Evolutionary conservation across 2,113 vertebrate genomes (phyloP), one percentile per base, ranked within the genome.

Genomic region (Eira barbara): DNA sequence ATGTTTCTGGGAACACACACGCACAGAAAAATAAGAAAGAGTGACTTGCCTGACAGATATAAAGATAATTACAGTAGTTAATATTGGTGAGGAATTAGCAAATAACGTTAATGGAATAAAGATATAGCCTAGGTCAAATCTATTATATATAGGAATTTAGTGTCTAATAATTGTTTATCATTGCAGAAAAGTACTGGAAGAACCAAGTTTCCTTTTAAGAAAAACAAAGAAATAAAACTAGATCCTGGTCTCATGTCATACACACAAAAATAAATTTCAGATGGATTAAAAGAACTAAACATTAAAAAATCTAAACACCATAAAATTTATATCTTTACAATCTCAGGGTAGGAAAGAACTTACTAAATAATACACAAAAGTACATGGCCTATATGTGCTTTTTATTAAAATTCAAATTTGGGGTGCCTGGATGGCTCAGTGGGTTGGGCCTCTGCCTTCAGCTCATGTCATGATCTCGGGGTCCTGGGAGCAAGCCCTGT

Each of bases 321-420:
- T 71, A 39, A 52, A 97, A 71, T 49, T 20, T 74, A 69, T 10
- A 23, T 61, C n/a, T 87, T 88, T 87, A 94, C 20, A 91, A 89
- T 61, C 20, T 87, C 59, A 47, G 7, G 31, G 8, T 42, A 92
- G 52, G 10, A 92, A 69, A 79, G 31, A 10, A 67, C 25, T 87
- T 47, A 83, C n/a, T 67, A 67, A 96, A 92, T 69, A 89, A 84
- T 31, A 36, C 39, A 61, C 23, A 76, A 67, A 92, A 87, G 8
- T 9, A 47, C 18, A 49, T 76, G 67, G 57, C 83, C 59, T 82
- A 78, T 39, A 83, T 7, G 1, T 71, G 34, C 27, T 36, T 91
- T 82, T 86, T 82, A 78, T 86, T 91, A 95, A 71, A 91, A 88
- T 82, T 87, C 5, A 83, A 42, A 36, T 61, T 73, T 91, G 52